Evolutionary conservation across 1,140 invertebrate genomes (phyloP), one percentile per base, ranked within the genome.

Genomic region (Polyergus mexicanus): DNA sequence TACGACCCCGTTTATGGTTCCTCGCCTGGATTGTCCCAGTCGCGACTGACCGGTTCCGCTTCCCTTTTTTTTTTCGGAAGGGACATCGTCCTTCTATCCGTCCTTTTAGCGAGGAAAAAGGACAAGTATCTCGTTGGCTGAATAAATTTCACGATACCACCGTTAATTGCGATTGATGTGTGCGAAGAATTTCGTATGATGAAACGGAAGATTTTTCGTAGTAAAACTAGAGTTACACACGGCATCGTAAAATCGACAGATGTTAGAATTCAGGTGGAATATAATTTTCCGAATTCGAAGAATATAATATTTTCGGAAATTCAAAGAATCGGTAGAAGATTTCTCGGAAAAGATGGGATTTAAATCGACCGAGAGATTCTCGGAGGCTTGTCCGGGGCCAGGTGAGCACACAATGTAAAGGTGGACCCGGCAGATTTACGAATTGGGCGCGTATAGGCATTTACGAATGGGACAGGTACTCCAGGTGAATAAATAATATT

Each of bases 1-100:
- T 89, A 90, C 87, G 90, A 77, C 77, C 81, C 81, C 84, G 89
- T 90, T 91, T 90, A 90, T 90, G 81, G 63, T 56, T 87, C 65
- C 72, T 91, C 81, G 76, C 87, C 71, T 89, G 41, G 22, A 66
- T 38, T n/a, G 28, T 54, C 28, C 19, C 38, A 56, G 8, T 65
- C n/a, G 63, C 11, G 88, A 11, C 13, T 13, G 44, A 89, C 88
- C 85, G 78, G 88, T 90, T 69, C 47, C 54, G 25, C 28, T 60
- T 78, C 51, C 10, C 41, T 47, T 58, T 62, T 66, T 62, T 66
- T 84, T 68, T 38, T 19, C 10, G 16, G 2, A 41, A 54, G 16
- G 2, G 28, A 54, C 44, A 51, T 44, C 13, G n/a, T 38, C 5
- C 62, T 76, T 72, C 16, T 44, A 32, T 47, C 16, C 19, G 0